Base-by-base conservation (phyloP, 1,140 invertebrate genomes). In the Phortica variegata region DNA sequence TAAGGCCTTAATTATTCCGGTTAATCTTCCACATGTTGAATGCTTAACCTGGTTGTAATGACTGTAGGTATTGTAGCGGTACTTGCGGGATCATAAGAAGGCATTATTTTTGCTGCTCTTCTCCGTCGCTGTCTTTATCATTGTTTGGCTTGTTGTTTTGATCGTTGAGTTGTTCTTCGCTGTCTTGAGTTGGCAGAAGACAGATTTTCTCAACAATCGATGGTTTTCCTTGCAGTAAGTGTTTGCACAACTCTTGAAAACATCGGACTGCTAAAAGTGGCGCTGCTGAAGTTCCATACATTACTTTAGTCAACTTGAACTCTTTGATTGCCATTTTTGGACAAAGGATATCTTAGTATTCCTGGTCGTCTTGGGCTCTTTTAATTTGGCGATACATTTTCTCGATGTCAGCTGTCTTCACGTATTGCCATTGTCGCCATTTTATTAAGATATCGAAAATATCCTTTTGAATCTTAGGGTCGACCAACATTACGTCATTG, bases 271-370 rank as follows among this genome's bases (percentile, higher is more conserved):
- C n/a, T n/a, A n/a, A n/a, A n/a, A n/a, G n/a, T n/a, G n/a, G n/a
- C n/a, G n/a, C n/a, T n/a, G n/a, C n/a, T n/a, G n/a, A n/a, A n/a
- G n/a, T n/a, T n/a, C n/a, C n/a, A n/a, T n/a, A n/a, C n/a, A n/a
- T n/a, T n/a, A n/a, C n/a, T n/a, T n/a, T n/a, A n/a, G n/a, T n/a
- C n/a, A n/a, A n/a, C n/a, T n/a, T n/a, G n/a, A n/a, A n/a, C n/a
- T n/a, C n/a, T 38, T 49, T 50, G 3, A 77, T 46, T 5, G 54
- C 32, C 15, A 70, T 33, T 19, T 47, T 37, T 9, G 54, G 45
- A 5, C 48, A 78, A 2, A 79, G 19, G 17, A n/a, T n/a, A n/a
- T 55, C 34, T 60, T 79, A 77, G 43, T 61, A 69, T 13, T 47
- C 37, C 7, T 31, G 29, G 29, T 31, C 29, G 29, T 31, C 29